These are phyloP conservation scores for Pao palembangensis DNA, from an alignment of 2,113 vertebrate species.

Conservation along the genomic window DNA sequence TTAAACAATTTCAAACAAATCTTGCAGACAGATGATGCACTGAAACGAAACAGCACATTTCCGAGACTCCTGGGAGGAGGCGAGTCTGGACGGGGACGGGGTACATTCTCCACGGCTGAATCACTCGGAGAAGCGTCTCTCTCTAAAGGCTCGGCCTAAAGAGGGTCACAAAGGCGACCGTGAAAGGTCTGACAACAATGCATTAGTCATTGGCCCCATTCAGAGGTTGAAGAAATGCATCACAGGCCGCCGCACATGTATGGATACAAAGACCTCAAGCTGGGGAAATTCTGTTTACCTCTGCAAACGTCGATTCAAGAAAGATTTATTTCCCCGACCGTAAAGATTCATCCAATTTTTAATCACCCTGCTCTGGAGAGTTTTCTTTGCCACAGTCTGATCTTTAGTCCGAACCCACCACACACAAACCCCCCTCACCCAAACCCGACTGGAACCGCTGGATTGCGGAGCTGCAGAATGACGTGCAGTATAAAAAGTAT, in stretches of 20 bases:
- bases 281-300: background rate
- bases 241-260: constrained; percentile 33
- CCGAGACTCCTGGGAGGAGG: constrained; percentile 30
- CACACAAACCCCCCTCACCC: constrained; percentile 22
- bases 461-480: constrained; percentile 12
- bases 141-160: constrained; percentile 28
- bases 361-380: background rate
- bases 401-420: background rate
- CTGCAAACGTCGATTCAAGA: background rate
- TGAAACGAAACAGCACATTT: constrained; percentile 6
- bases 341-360: background rate
- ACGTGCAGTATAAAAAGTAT: constrained; percentile 54
- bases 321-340: constrained; percentile 1
- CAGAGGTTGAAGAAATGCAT: constrained; percentile 38
- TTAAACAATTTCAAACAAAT: background rate
- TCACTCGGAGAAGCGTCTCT: constrained; percentile 39
- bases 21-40: constrained; percentile 24
- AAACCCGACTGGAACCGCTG: constrained; percentile 24
- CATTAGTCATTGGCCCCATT: constrained; percentile 48
- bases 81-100: constrained; percentile 48
- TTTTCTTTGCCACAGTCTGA: too few relatives aligned
- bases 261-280: constrained; percentile 24
- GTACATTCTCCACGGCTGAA: constrained; percentile 54
- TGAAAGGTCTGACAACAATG: constrained; percentile 33
- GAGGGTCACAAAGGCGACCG: constrained; percentile 33